Conservation (phyloP, 2,113 vertebrate genomes). For the Chaetodon trifascialis region DNA sequence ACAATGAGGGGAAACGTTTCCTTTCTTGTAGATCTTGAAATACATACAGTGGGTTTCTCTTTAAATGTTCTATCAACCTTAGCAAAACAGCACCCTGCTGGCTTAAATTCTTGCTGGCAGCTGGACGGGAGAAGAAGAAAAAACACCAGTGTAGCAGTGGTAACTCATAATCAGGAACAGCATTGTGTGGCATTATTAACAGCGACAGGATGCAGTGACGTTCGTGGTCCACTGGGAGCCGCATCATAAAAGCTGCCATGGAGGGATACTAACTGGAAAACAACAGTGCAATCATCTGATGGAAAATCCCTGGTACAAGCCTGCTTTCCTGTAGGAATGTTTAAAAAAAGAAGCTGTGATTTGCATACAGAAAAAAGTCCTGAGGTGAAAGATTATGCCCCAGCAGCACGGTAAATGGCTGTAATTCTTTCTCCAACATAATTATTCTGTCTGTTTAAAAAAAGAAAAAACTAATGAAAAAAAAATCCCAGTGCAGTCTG, state of each 20-base stretch:
- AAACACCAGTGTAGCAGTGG: slow-evolving; percentile 45
- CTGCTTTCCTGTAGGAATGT: slow-evolving; percentile 1
- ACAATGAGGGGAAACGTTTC: slow-evolving; percentile 10
- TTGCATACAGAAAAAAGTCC: background rate
- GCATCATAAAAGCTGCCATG: slow-evolving; percentile 50
- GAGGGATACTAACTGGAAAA: slow-evolving; percentile 44
- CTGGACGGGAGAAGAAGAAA: slow-evolving; percentile 41
- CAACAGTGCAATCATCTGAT: slow-evolving; percentile 32
- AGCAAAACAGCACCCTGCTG: slow-evolving; percentile 42
- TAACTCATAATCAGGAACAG: slow-evolving; percentile 64
- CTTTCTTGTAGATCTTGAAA: slow-evolving; percentile 40
- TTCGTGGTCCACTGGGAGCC: slow-evolving; percentile 60
- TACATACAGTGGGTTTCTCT: slow-evolving; percentile 36
- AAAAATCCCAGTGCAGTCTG: slow-evolving; percentile 5
- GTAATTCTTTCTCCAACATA: background rate
- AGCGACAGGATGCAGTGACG: slow-evolving; percentile 72
- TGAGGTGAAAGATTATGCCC: background rate
- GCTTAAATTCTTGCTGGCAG: slow-evolving; percentile 65
- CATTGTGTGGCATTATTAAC: slow-evolving; percentile 65
- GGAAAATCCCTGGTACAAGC: slow-evolving; percentile 34
- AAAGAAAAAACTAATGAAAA: background rate
- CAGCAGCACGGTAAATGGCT: background rate
- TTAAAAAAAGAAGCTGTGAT: background rate
- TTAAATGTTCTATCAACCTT: slow-evolving; percentile 44
- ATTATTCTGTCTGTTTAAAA: background rate